Conservation (phyloP, 2,888 invertebrate genomes). For the Dicycla oo region DNA sequence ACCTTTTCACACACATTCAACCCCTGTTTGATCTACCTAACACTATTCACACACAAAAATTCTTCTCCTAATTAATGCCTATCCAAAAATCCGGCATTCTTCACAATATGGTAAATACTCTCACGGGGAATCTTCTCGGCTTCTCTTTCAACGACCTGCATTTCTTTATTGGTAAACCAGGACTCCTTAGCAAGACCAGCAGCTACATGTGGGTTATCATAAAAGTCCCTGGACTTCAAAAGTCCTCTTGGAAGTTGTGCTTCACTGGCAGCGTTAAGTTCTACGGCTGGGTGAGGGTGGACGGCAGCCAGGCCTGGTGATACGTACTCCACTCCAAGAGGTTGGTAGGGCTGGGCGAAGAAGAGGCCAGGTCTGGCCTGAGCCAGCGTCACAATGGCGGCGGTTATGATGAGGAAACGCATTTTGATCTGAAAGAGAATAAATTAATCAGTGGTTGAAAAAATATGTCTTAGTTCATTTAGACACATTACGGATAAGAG, state of each 20-base stretch:
- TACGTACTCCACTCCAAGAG: slow-evolving; percentile 88
- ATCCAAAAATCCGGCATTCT: slow-evolving; percentile 92
- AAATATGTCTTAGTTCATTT: neutral
- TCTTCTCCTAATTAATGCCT: slow-evolving; percentile 68
- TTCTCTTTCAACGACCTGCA: slow-evolving; percentile 94
- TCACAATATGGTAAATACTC: slow-evolving; percentile 93
- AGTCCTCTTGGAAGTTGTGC: slow-evolving; percentile 93
- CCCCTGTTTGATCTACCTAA: neutral
- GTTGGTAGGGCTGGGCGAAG: slow-evolving; percentile 84
- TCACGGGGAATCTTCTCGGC: slow-evolving; percentile 95
- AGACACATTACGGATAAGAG: too few relatives aligned
- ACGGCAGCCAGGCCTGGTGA: slow-evolving; percentile 74
- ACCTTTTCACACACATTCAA: neutral
- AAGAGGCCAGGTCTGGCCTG: slow-evolving; percentile 87
- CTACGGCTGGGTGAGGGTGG: slow-evolving; percentile 93
- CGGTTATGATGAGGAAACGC: slow-evolving; percentile 76
- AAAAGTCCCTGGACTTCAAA: slow-evolving; percentile 92
- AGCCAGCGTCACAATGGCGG: slow-evolving; percentile 81
- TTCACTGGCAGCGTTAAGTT: slow-evolving; percentile 93
- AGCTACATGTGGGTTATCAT: slow-evolving; percentile 94
- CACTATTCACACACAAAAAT: neutral
- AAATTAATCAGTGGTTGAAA: neutral
- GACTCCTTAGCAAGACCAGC: slow-evolving; percentile 94
- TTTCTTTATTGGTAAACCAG: slow-evolving; percentile 94
- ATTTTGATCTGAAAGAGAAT: slow-evolving; percentile 74